Conservation (phyloP, 2,113 vertebrate species). For the Phalacrocorax carbo region DNA sequence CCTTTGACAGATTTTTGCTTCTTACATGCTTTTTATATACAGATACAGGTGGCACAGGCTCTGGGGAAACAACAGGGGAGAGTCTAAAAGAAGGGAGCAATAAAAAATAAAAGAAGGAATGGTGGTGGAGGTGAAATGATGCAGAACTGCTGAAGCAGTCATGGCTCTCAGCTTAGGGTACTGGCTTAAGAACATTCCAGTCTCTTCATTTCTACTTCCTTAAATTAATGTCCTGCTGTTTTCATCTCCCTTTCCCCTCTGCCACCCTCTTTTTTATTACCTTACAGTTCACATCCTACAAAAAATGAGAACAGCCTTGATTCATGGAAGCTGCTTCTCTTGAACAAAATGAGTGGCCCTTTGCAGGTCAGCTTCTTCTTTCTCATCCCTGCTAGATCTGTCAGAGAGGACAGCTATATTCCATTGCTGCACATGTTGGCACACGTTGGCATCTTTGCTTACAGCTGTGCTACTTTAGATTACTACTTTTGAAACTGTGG, state of each 20-base stretch:
- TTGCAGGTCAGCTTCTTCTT: not conserved
- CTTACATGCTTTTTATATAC: not conserved
- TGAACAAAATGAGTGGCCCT: not conserved
- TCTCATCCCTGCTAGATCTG: not conserved
- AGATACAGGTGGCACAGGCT: not conserved
- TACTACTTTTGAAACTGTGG: not conserved
- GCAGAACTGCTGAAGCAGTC: not conserved
- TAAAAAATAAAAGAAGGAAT: not conserved
- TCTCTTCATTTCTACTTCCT: not conserved
- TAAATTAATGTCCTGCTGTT: not conserved
- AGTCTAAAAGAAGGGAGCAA: not conserved
- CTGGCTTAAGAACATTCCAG: not conserved
- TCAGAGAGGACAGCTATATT: not conserved
- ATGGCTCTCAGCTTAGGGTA: not conserved
- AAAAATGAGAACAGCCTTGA: not conserved
- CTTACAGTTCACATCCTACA: not conserved
- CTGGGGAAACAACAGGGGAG: not conserved
- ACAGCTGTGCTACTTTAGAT: not conserved
- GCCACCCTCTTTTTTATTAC: not conserved
- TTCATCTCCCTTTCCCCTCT: not conserved
- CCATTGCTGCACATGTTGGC: not conserved
- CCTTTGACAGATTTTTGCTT: constrained; percentile 35
- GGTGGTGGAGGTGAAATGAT: not conserved
- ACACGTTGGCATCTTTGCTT: not conserved
- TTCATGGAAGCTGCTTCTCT: not conserved